Conservation (phyloP, 2,888 invertebrate species). For the Oligia strigilis region DNA sequence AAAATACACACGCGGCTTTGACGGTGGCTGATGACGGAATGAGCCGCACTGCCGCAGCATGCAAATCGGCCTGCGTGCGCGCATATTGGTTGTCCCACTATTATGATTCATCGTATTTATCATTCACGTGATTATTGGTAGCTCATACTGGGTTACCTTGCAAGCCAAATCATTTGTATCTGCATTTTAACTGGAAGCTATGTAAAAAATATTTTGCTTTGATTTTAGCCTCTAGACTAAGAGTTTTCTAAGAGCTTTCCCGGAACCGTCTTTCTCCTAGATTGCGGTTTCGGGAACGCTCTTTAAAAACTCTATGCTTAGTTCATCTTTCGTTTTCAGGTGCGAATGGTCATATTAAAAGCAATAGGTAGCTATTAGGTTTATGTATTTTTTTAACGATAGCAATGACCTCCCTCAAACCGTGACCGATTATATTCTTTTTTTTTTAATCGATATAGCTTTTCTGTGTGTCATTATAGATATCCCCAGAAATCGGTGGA, state of each 20-base stretch:
- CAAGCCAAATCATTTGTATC: constrained; percentile 8
- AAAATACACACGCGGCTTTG: constrained; percentile 34
- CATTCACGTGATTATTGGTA: constrained; percentile 48
- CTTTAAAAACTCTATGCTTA: neutral
- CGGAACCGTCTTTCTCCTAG: neutral
- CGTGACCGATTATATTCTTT: neutral
- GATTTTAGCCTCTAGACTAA: neutral
- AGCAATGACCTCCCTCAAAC: neutral
- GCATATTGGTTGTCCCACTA: constrained; percentile 46
- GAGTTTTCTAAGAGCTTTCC: neutral
- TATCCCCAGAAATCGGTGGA: neutral
- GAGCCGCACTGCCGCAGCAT: constrained; percentile 45
- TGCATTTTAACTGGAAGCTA: constrained; percentile 8
- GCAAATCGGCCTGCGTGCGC: constrained; percentile 56
- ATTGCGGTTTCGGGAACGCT: no score
- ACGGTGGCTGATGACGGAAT: constrained; percentile 36
- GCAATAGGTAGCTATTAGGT: neutral
- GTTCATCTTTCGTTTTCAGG: neutral
- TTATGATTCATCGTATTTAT: constrained; percentile 42
- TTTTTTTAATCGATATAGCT: neutral
- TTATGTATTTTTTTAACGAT: neutral
- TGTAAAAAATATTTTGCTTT: neutral
- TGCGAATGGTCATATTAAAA: no score
- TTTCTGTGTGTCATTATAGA: neutral
- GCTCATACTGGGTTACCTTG: constrained; percentile 47